Base-by-base conservation (phyloP, 1,140 invertebrate species). In the Eueides isabella region DNA sequence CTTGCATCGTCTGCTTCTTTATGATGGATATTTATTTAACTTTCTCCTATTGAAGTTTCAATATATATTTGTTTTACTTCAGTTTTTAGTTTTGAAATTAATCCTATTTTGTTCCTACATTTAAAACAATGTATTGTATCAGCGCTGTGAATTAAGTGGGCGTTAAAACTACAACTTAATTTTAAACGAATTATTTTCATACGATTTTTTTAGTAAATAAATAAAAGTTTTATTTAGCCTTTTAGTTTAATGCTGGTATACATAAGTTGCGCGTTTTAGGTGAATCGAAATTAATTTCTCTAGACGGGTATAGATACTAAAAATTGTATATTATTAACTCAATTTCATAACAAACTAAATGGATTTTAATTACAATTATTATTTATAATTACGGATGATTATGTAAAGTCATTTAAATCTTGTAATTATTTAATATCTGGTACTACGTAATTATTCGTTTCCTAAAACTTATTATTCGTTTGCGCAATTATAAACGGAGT, bases 1-100 rank as follows among this genome's bases (percentile, higher is more conserved):
- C 55, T 26, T 61, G 29, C 38, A 73, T 30, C 35, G 14, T 23
- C 33, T 67, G 65, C 48, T 16, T 67, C 65, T 61, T 67, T 64
- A n/a, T 67, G 23, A 35, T 61, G 67, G 67, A 61, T 16, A 61
- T 67, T 72, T 71, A 48, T 71, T 64, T 5, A 16, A 38, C 35
- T 38, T 16, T 38, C 35, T 16, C 14, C 16, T 12, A 38, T 5
- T 38, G 12, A 38, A 38, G 14, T 38, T 38, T 16, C 14, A 38
- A 14, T 5, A 38, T 14, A 38, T 16, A 14, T 38, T 38, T 1
- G 14, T 38, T 38, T 38, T 38, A 38, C 16, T 5, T 26, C 29
- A 61, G n/a, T n/a, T n/a, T n/a, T n/a, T n/a, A n/a, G n/a, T n/a
- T n/a, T n/a, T n/a, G n/a, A n/a, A n/a, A n/a, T n/a, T n/a, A n/a